A percentile compares a stretch with the other conserved stretches of the same genome.
These are phyloP conservation scores for Anthophora plumipes DNA, from an alignment of 2,888 invertebrate genomes.

Conservation along the genomic window DNA sequence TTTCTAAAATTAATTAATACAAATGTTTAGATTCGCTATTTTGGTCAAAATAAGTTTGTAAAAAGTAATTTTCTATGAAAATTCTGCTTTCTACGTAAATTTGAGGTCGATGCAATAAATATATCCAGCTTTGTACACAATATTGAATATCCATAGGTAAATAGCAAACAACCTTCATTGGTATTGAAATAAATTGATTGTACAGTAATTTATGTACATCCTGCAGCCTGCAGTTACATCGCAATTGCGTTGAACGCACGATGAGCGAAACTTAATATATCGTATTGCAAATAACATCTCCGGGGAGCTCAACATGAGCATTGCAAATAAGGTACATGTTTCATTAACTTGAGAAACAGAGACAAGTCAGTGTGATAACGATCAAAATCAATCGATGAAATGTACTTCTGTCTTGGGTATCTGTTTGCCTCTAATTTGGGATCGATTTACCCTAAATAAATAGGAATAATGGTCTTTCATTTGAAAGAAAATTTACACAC, in stretches of 20 bases:
- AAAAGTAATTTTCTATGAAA: no score
- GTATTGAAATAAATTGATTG: slow-evolving; percentile 13
- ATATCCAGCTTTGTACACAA: no score
- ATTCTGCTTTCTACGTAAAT: no score
- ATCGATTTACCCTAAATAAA: neutral
- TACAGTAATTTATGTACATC: neutral
- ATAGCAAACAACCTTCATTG: neutral
- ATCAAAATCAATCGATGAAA: neutral
- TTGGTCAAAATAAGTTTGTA: no score
- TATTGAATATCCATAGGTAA: no score
- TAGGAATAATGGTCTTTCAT: no score
- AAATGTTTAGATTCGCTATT: no score
- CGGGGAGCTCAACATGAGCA: neutral
- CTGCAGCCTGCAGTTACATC: neutral
- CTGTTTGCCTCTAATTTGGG: neutral
- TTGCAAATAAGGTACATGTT: neutral
- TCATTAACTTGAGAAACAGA: neutral
- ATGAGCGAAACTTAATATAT: neutral
- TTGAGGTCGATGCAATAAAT: no score
- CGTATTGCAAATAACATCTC: neutral
- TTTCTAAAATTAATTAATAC: no score
- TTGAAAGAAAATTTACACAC: no score
- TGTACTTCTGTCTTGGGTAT: neutral
- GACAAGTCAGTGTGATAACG: neutral
- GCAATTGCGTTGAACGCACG: neutral